These are phyloP conservation scores for Orthosia gracilis DNA, from an alignment of 2,888 invertebrate species.

Conservation along the genomic window DNA sequence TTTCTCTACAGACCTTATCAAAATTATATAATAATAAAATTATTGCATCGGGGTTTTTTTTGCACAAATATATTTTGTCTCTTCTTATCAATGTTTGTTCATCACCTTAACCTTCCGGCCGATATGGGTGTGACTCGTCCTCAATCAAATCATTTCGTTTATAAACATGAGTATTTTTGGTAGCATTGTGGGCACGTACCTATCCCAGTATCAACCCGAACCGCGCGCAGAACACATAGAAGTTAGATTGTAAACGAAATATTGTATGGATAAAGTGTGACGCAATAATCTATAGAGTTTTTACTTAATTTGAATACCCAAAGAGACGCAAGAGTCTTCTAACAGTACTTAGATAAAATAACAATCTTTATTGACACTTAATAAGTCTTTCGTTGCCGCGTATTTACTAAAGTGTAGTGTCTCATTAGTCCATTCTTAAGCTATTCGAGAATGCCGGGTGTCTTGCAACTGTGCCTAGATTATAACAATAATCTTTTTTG, in stretches of 20 bases:
- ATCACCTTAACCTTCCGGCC: conserved; percentile 51
- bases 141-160: conserved; percentile 8
- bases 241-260: neutral
- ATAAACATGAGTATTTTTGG: conserved; percentile 29
- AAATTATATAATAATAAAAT: neutral
- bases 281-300: too few species aligned
- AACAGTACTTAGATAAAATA: too few species aligned
- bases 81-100: conserved; percentile 37
- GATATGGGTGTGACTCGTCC: conserved; percentile 25
- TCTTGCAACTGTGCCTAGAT: neutral
- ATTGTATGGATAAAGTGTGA: neutral
- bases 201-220: conserved; percentile 7
- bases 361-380: too few species aligned
- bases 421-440: neutral
- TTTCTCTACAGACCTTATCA: neutral
- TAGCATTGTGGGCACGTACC: neutral
- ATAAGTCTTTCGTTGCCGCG: too few species aligned
- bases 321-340: neutral
- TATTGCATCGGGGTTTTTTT: conserved; percentile 17
- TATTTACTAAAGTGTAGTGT: neutral
- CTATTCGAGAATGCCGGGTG: neutral
- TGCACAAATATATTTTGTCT: conserved; percentile 16
- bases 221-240: neutral
- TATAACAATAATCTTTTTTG: too few species aligned
- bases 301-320: too few species aligned